Evolutionary conservation across 2,888 invertebrate genomes (phyloP).

Genomic region (Hipparchia semele): DNA sequence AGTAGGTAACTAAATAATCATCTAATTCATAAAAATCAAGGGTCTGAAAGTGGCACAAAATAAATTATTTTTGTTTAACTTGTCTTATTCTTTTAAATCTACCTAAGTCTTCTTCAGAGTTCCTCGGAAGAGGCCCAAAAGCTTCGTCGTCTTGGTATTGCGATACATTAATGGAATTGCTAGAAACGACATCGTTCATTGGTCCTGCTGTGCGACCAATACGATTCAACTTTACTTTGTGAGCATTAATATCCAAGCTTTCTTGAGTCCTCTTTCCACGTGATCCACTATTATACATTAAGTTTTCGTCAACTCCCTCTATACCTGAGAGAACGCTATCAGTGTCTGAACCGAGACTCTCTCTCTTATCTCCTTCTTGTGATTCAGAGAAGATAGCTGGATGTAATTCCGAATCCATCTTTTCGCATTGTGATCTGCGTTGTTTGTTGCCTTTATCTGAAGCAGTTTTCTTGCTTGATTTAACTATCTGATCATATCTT

Average conservation of each 20-base stretch:
- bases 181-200: slow-evolving; percentile 43
- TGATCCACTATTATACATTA: slow-evolving; percentile 62
- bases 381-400: slow-evolving; percentile 33
- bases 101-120: slow-evolving; percentile 61
- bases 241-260: slow-evolving; percentile 29
- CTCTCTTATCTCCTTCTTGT: slow-evolving; percentile 45
- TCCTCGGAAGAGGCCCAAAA: slow-evolving; percentile 61
- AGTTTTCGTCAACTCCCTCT: slow-evolving; percentile 69
- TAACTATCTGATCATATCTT: slow-evolving; percentile 34
- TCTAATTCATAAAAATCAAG: not conserved
- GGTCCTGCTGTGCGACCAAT: slow-evolving; percentile 30
- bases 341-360: slow-evolving; percentile 66
- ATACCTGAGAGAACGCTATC: slow-evolving; percentile 67
- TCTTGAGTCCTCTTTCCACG: slow-evolving; percentile 57
- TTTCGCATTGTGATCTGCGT: slow-evolving; percentile 21
- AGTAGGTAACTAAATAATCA: not conserved
- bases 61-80: slow-evolving; percentile 47
- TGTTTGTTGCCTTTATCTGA: slow-evolving; percentile 4
- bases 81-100: slow-evolving; percentile 72
- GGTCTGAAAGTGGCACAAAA: not conserved
- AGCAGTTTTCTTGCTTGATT: slow-evolving; percentile 24
- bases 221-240: slow-evolving; percentile 13
- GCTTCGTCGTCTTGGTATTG: slow-evolving; percentile 65
- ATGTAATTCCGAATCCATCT: slow-evolving; percentile 21
- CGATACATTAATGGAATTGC: slow-evolving; percentile 51